Conservation (phyloP, 2,113 vertebrate genomes). For the Amia ocellicauda region DNA sequence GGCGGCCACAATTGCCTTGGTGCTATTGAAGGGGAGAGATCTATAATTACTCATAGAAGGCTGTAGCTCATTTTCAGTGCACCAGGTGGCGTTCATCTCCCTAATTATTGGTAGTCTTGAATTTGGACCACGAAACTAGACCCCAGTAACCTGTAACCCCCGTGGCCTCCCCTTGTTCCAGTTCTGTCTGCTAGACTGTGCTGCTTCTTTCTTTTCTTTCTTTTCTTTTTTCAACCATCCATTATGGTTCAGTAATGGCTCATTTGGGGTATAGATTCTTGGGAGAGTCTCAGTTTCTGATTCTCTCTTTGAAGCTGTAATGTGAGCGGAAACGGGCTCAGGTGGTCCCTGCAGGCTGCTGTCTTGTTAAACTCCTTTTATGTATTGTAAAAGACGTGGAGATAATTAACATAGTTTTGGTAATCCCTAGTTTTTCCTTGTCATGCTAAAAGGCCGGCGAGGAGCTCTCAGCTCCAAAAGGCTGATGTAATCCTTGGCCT, state of each 20-base stretch:
- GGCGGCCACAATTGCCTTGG: neutral
- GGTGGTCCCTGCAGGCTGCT: slow-evolving; percentile 53
- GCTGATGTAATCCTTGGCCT: slow-evolving; percentile 46
- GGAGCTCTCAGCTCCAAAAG: slow-evolving; percentile 31
- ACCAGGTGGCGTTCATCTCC: slow-evolving; percentile 38
- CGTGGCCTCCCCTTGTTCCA: slow-evolving; percentile 35
- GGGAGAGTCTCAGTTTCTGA: slow-evolving; percentile 48
- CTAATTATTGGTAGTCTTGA: neutral
- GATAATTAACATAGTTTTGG: slow-evolving; percentile 65
- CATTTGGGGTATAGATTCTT: slow-evolving; percentile 41
- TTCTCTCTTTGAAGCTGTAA: slow-evolving; percentile 60
- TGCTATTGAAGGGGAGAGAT: neutral
- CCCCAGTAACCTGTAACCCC: slow-evolving; percentile 32
- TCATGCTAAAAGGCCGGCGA: slow-evolving; percentile 32
- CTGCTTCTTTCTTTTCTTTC: neutral
- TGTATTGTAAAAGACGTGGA: slow-evolving; percentile 64
- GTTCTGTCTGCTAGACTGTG: neutral
- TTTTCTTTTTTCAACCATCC: neutral
- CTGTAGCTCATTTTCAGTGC: slow-evolving; percentile 11
- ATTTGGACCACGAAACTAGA: neutral
- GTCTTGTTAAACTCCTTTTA: slow-evolving; percentile 61
- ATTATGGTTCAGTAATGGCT: slow-evolving; percentile 37
- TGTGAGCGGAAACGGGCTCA: slow-evolving; percentile 47
- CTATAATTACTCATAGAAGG: no score
- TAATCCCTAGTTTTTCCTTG: slow-evolving; percentile 59